These are phyloP conservation scores for Sarcophilus harrisii DNA, from an alignment of 2,797 vertebrate species.

Conservation along the genomic window DNA sequence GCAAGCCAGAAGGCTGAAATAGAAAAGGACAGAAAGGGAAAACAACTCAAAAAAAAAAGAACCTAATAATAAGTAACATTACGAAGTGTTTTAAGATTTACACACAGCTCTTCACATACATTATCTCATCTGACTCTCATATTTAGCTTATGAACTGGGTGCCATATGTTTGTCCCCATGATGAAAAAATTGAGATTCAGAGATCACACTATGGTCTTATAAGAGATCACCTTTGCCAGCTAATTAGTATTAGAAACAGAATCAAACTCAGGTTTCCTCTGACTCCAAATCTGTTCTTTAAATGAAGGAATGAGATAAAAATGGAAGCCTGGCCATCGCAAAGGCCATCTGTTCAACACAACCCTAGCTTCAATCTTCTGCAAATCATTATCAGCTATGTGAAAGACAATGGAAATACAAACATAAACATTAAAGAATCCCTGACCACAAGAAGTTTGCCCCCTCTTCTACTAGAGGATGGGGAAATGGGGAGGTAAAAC, in stretches of 20 bases:
- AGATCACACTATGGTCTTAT: not conserved
- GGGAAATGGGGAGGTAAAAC: not conserved
- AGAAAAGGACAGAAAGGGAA: not conserved
- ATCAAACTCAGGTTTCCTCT: not conserved
- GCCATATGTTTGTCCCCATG: not conserved
- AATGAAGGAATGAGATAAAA: not conserved
- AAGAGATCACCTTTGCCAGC: not conserved
- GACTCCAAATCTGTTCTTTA: not conserved
- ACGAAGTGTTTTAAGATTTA: not conserved
- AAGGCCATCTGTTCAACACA: not conserved
- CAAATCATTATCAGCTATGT: not conserved
- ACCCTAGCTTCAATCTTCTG: not conserved
- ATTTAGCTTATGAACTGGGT: not conserved
- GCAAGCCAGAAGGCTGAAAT: not conserved
- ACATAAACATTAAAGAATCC: not conserved
- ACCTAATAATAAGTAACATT: not conserved
- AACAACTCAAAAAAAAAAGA: not conserved
- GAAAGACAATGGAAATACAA: not conserved
- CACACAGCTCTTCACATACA: not conserved
- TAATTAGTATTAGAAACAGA: not conserved
- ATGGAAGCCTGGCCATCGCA: not conserved
- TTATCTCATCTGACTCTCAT: not conserved
- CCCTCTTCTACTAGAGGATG: not conserved
- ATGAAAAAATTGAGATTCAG: not conserved
- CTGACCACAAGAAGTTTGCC: not conserved